A percentile compares a stretch with the other conserved stretches of the same genome.
phyloP scores from a whole-genome alignment of 1,140 invertebrate genomes.

The Nymphalis io region DNA sequence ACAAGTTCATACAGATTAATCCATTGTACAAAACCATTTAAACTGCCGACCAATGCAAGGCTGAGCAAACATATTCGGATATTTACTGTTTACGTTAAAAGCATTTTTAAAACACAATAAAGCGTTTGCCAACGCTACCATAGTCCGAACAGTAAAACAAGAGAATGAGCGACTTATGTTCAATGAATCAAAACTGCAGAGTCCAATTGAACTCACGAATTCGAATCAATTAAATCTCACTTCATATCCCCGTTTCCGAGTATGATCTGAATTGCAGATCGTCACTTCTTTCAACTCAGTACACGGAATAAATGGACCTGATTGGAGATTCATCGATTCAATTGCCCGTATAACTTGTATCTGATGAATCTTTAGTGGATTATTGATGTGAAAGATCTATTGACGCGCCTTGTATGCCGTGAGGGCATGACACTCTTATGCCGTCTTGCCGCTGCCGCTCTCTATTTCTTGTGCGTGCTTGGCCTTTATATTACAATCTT shows the following conservation, averaged over 20 bases:
- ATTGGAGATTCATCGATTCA: constrained; percentile 51
- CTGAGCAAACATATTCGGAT: too few species aligned
- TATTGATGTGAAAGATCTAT: background rate
- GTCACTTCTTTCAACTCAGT: constrained; percentile 48
- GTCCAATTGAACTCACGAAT: constrained; percentile 42
- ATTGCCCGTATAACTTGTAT: constrained; percentile 22
- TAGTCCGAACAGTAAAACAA: background rate
- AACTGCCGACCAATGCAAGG: too few species aligned
- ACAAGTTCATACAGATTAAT: too few species aligned
- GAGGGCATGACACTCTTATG: too few species aligned
- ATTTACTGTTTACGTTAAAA: too few species aligned
- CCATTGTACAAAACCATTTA: too few species aligned
- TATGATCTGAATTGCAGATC: constrained; percentile 68
- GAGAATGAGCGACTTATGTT: constrained; percentile 11
- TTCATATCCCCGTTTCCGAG: constrained; percentile 43
- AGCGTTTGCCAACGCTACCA: background rate
- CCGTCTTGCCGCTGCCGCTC: too few species aligned
- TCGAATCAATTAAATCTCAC: constrained; percentile 63
- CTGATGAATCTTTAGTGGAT: constrained; percentile 13
- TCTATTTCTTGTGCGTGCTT: too few species aligned
- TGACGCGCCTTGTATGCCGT: too few species aligned
- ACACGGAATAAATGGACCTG: constrained; percentile 50
- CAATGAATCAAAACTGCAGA: constrained; percentile 21
- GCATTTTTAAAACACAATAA: background rate
- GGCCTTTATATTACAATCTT: too few species aligned